Evolutionary conservation across 2,888 invertebrate genomes (phyloP).

Genomic region (Lasius platythorax): DNA sequence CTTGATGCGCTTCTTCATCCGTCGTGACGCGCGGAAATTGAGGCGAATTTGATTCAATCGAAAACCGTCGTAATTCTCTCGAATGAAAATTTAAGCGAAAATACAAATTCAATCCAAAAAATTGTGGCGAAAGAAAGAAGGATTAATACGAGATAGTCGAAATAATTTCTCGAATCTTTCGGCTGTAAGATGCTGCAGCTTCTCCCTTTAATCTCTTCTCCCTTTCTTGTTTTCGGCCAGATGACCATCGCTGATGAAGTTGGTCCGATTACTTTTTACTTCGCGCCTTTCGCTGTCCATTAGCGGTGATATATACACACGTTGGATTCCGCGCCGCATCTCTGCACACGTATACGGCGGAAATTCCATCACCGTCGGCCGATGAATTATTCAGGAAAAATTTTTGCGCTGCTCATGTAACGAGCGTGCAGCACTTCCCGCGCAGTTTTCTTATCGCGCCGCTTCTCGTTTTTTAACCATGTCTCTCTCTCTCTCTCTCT

Average conservation of each 20-base stretch:
- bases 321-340: slow-evolving; percentile 27
- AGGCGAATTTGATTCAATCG: no score
- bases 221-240: not conserved
- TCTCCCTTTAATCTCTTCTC: not conserved
- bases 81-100: not conserved
- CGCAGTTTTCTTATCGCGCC: slow-evolving; percentile 50
- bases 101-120: not conserved
- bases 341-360: slow-evolving; percentile 4
- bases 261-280: slow-evolving; percentile 42
- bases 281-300: slow-evolving; percentile 40
- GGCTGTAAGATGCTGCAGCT: not conserved
- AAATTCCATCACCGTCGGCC: slow-evolving; percentile 45
- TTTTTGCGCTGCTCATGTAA: slow-evolving; percentile 29
- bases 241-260: slow-evolving; percentile 28
- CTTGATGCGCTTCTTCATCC: no score
- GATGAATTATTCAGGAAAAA: slow-evolving; percentile 56
- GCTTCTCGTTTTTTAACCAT: slow-evolving; percentile 36
- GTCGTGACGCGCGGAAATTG: no score
- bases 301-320: slow-evolving; percentile 44
- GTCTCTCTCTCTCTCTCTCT: not conserved
- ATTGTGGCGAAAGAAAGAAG: not conserved
- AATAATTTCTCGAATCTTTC: not conserved
- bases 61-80: not conserved
- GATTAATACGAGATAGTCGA: not conserved
- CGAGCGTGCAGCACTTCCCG: slow-evolving; percentile 32